phyloP scores from a whole-genome alignment of 2,888 invertebrate species.

The Cheilosia scutellata region DNA sequence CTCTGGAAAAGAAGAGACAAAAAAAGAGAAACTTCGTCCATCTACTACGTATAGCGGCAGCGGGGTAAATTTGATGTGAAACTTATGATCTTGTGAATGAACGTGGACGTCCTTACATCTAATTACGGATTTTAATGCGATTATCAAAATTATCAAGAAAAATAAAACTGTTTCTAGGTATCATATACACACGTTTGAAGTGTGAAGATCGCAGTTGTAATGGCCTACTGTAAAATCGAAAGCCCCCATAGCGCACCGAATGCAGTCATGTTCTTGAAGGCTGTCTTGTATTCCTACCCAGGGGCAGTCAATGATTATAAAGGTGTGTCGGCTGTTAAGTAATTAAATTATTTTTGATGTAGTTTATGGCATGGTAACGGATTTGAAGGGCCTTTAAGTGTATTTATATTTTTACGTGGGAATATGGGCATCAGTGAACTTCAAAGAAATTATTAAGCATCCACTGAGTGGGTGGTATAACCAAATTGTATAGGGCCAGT shows the following conservation, averaged over 20 bases:
- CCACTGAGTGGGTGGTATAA: neutral
- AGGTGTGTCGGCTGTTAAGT: constrained; percentile 32
- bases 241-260: constrained; percentile 15
- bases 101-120: constrained; percentile 15
- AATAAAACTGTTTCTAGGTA: constrained; percentile 12
- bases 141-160: constrained; percentile 34
- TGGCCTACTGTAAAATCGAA: constrained; percentile 20
- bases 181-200: neutral
- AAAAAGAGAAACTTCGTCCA: constrained; percentile 54
- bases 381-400: neutral
- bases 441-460: neutral
- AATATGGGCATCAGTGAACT: neutral
- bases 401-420: neutral
- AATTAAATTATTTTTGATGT: constrained; percentile 25
- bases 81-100: constrained; percentile 33
- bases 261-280: constrained; percentile 12
- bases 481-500: neutral
- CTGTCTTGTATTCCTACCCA: neutral
- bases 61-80: constrained; percentile 42
- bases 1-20: constrained; percentile 10
- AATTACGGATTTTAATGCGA: constrained; percentile 63
- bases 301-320: neutral
- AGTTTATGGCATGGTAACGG: constrained; percentile 12
- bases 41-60: neutral
- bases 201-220: neutral